Percentiles rank a stretch among this genome's conserved stretches.
Evolutionary conservation across 2,888 invertebrate species (phyloP).

Genomic region (Melolontha melolontha): DNA sequence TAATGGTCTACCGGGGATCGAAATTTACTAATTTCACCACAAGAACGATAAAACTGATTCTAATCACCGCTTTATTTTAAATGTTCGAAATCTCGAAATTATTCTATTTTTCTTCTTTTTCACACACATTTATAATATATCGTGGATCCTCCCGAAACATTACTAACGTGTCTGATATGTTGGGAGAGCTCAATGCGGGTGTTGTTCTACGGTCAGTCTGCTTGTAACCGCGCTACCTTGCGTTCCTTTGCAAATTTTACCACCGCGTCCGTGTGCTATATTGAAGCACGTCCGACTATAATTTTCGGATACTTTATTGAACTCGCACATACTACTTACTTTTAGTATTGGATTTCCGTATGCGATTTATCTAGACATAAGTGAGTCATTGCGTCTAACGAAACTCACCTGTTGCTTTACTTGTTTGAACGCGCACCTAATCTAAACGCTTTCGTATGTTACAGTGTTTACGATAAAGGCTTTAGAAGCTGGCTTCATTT

Average conservation of each 20-base stretch:
- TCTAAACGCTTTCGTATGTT: conserved; percentile 28
- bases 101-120: conserved; percentile 3
- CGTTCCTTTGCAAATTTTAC: conserved; percentile 52
- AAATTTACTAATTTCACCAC: not conserved
- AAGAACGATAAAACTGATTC: too few species aligned
- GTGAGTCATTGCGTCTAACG: conserved; percentile 31
- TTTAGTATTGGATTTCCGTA: conserved; percentile 13
- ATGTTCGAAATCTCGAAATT: not conserved
- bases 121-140: conserved; percentile 18
- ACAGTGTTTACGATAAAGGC: conserved; percentile 36
- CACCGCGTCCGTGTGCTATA: conserved; percentile 43
- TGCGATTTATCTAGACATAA: conserved; percentile 30
- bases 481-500: conserved; percentile 33
- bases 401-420: conserved; percentile 34
- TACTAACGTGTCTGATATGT: conserved; percentile 54
- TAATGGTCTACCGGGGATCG: not conserved
- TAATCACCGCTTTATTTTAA: not conserved
- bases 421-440: conserved; percentile 7
- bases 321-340: not conserved
- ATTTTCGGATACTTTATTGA: conserved; percentile 10
- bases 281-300: not conserved
- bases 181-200: conserved; percentile 56
- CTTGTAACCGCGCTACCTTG: conserved; percentile 55
- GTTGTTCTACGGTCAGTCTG: conserved; percentile 53
- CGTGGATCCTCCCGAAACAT: conserved; percentile 53